Base-by-base conservation (phyloP, 1,140 invertebrate genomes). In the Drosophila sechellia region DNA sequence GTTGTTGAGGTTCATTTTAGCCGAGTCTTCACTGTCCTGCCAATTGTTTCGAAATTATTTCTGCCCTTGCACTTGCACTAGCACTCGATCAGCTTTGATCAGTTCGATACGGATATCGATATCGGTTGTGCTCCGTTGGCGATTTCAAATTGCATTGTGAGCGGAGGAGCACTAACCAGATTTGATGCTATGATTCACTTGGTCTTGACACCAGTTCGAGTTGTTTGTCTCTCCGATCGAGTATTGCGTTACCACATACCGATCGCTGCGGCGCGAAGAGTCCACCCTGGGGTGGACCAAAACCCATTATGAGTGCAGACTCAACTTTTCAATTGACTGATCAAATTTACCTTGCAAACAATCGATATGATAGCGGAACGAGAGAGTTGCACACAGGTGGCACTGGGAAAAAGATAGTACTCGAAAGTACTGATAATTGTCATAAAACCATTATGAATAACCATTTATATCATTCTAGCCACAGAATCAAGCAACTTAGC, bases 41-140 rank as follows among this genome's bases (percentile, higher is more conserved):
- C 10, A 17, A 35, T 35, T 70, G 27, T 15, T 54, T 55, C 13
- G 25, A 39, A 25, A 15, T 27, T 27, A 69, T 40, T 45, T 45
- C 53, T 70, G 43, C 50, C 65, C 66, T 70, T 70, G 66, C 66
- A 70, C 66, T 70, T 70, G 66, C 66, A 70, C 66, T 70, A 70
- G 66, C 66, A 70, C 66, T 70, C 56, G 66, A 50, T 48, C n/a
- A 31, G n/a, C 17, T 43, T 8, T 17, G 17, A 17, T 17, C 17
- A 17, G 17, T 48, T 40, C 17, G 59, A 70, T 70, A 70, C 69
- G 64, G 35, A 70, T 70, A 48, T 70, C 66, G 66, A 69, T 69
- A 35, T 70, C 42, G 66, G 52, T 70, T 70, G 15, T 65, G 66
- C 64, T 57, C 34, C 64, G 65, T 4, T 70, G 64, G 8, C 15